These are phyloP conservation scores for Aldabrachelys gigantea DNA, from an alignment of 2,113 vertebrate genomes.

Conservation along the genomic window DNA sequence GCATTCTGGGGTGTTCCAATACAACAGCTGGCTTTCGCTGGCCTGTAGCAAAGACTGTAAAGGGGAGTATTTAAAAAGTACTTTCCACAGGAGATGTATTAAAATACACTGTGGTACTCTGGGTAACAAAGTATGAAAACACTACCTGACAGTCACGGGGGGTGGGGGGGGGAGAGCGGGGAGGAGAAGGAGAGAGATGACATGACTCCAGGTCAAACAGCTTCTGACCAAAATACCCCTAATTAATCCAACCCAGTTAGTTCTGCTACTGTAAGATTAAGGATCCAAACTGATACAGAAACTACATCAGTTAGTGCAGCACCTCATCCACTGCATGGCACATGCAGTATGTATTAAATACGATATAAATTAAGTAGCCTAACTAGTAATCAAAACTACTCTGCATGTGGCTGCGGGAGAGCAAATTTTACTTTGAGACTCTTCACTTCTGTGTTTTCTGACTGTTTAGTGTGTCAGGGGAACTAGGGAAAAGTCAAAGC, in stretches of 20 bases:
- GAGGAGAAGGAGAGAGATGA: too few relatives aligned
- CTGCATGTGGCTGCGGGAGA: neutral
- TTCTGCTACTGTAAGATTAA: neutral
- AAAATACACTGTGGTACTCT: neutral
- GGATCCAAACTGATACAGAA: neutral
- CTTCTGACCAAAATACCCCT: neutral
- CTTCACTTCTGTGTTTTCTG: neutral
- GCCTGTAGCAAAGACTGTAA: neutral
- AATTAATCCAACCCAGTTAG: neutral
- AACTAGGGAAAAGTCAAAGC: neutral
- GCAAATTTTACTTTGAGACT: neutral
- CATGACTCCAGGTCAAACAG: neutral
- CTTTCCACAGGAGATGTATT: too few relatives aligned
- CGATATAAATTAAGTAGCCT: neutral
- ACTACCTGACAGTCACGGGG: neutral
- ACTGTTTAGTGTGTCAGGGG: neutral
- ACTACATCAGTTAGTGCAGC: neutral
- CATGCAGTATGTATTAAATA: neutral
- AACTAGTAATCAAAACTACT: neutral
- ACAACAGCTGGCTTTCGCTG: neutral
- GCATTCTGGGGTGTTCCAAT: neutral
- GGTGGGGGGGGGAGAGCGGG: accelerated
- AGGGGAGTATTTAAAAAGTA: neutral
- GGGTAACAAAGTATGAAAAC: neutral
- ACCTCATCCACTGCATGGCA: neutral